A percentile compares a stretch with the other conserved stretches of the same genome.
These are phyloP conservation scores for Crotalus viridis DNA, from an alignment of 2,113 vertebrate genomes.

Conservation along the genomic window DNA sequence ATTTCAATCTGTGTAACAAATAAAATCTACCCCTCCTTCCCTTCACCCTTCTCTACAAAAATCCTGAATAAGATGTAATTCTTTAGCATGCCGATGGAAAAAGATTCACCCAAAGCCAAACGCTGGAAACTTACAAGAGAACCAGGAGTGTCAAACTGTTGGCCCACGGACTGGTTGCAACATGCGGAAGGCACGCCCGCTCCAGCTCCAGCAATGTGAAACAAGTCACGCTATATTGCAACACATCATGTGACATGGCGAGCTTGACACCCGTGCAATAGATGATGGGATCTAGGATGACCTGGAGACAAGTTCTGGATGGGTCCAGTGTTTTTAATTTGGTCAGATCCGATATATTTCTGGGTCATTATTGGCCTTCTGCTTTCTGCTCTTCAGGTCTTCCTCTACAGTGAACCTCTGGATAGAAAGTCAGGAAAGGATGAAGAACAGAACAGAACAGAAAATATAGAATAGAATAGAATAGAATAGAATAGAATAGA, in stretches of 20 bases:
- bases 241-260: too few species aligned
- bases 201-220: too few species aligned
- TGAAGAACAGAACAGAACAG: too few species aligned
- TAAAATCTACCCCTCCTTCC: conserved; percentile 22
- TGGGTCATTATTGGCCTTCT: background rate
- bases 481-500: too few species aligned
- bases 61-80: background rate
- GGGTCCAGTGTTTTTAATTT: background rate
- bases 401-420: too few species aligned
- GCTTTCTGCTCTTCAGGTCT: background rate
- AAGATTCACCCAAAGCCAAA: background rate
- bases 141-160: too few species aligned
- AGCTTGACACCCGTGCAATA: too few species aligned
- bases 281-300: background rate
- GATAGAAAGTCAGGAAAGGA: too few species aligned
- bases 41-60: background rate
- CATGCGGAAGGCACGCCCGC: too few species aligned
- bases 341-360: background rate
- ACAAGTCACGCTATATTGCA: too few species aligned
- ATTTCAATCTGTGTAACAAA: conserved; percentile 55
- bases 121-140: background rate
- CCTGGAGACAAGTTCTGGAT: background rate
- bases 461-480: too few species aligned
- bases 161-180: too few species aligned
- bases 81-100: background rate